A percentile compares a stretch with the other conserved stretches of the same genome.
Evolutionary conservation across 2,888 invertebrate species (phyloP).

Genomic region (Cantharis rufa): DNA sequence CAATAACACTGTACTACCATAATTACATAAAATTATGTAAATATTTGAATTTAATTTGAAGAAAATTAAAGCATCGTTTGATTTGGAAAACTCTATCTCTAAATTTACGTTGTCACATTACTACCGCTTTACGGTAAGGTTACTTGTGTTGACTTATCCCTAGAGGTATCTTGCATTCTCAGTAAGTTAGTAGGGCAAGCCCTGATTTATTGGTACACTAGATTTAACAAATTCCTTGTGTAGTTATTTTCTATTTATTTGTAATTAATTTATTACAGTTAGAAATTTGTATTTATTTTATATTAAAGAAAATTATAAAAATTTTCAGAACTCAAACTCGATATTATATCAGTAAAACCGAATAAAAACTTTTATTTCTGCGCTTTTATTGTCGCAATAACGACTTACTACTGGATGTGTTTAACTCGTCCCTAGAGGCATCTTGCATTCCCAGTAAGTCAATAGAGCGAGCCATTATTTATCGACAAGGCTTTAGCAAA

Average conservation of each 20-base stretch:
- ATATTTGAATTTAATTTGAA: not conserved
- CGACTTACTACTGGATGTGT: not conserved
- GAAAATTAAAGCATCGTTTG: not conserved
- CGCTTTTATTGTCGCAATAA: not conserved
- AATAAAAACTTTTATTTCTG: not conserved
- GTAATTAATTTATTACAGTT: not conserved
- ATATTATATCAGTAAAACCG: too few species aligned
- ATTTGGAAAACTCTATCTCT: not conserved
- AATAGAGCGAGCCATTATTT: not conserved
- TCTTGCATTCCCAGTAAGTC: not conserved
- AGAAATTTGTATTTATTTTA: too few species aligned
- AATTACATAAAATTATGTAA: not conserved
- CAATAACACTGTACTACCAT: not conserved
- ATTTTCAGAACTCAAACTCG: too few species aligned
- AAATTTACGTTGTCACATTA: not conserved
- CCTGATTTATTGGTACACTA: not conserved
- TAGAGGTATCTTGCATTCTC: not conserved
- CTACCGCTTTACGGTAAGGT: not conserved
- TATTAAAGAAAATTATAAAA: not conserved
- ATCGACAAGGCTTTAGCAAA: not conserved
- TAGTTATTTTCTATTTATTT: not conserved
- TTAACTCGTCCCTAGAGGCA: not conserved
- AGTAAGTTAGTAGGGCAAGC: not conserved
- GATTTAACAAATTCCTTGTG: not conserved
- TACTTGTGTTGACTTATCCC: not conserved